These are phyloP conservation scores for Congeria kusceri DNA, from an alignment of 2,888 invertebrate species.

Conservation along the genomic window DNA sequence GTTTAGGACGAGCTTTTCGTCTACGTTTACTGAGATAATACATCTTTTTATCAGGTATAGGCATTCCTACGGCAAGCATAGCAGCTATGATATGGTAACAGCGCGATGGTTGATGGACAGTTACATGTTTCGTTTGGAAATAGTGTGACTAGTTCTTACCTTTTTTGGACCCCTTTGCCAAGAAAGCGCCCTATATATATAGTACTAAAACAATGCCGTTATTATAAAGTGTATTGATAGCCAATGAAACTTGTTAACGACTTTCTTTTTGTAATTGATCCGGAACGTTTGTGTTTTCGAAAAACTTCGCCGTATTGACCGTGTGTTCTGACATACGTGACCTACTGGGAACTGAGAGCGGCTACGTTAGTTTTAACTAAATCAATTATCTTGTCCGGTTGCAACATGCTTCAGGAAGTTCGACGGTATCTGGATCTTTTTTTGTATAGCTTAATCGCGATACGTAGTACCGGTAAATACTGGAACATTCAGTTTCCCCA, in stretches of 20 bases:
- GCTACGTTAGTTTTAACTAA: neutral
- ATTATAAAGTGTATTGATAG: constrained; percentile 1
- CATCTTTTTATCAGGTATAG: constrained; percentile 1
- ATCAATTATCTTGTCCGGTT: constrained; percentile 8
- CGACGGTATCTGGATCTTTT: constrained; percentile 1
- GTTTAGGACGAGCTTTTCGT: constrained; percentile 5
- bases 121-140: constrained; percentile 23
- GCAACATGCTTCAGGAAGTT: constrained; percentile 2
- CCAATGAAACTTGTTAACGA: neutral
- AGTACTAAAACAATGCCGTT: constrained; percentile 20
- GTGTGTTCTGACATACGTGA: too few relatives aligned
- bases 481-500: constrained; percentile 14
- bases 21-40: constrained; percentile 11
- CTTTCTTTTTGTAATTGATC: neutral
- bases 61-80: constrained; percentile 21
- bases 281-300: too few relatives aligned
- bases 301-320: too few relatives aligned
- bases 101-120: constrained; percentile 10
- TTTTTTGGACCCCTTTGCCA: constrained; percentile 12
- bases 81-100: constrained; percentile 18
- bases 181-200: constrained; percentile 6
- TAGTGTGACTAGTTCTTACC: constrained; percentile 5
- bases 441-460: neutral
- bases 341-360: too few relatives aligned
- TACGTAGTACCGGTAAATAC: constrained; percentile 3